Base-by-base conservation (phyloP, 2,797 vertebrate genomes). In the Liparis tanakae region DNA sequence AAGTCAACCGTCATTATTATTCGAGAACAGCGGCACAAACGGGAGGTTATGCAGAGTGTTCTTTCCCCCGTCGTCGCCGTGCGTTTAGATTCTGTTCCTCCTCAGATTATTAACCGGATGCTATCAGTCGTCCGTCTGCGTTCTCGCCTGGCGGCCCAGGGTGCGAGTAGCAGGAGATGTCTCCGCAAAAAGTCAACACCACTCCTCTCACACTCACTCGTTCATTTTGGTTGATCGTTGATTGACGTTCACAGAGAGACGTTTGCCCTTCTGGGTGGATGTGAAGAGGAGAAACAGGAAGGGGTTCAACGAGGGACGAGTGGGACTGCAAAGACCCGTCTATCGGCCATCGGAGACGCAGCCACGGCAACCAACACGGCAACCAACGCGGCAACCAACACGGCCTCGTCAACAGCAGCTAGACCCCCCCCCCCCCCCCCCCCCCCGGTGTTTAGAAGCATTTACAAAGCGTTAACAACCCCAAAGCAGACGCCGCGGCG, bases 21-120 rank as follows among this genome's bases (percentile, higher is more conserved):
- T 62, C 62, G 46, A 55, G 25, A 60, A 30, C 10, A 5, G 25
- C 25, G 4, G 25, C 30, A 72, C 67, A 76, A 67, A 58, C 0
- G 67, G 55, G 15, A 10, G 5, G 6, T 64, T 56, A 43, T 82
- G 67, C 74, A 74, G 70, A 83, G 62, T 39, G 43, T 65, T 57
- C 12, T 7, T 46, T 34, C 15, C 15, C 18, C 25, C 25, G 25
- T 30, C 25, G 1, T 50, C 61, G 25, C 48, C 20, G 22, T 54
- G 25, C 4, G 2, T 70, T 58, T 12, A 8, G 37, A 3, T 39
- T 41, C 4, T 12, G 12, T 13, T 41, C 9, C 9, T 17, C 17
- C 10, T 30, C 25, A 30, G 25, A 30, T n/a, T n/a, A n/a, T n/a
- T n/a, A n/a, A n/a, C n/a, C n/a, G n/a, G n/a, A n/a, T n/a, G n/a